Evolutionary conservation across 64 coral and sea anemone genomes (phyloP).

Genomic region (Stichodactyla mertensii): DNA sequence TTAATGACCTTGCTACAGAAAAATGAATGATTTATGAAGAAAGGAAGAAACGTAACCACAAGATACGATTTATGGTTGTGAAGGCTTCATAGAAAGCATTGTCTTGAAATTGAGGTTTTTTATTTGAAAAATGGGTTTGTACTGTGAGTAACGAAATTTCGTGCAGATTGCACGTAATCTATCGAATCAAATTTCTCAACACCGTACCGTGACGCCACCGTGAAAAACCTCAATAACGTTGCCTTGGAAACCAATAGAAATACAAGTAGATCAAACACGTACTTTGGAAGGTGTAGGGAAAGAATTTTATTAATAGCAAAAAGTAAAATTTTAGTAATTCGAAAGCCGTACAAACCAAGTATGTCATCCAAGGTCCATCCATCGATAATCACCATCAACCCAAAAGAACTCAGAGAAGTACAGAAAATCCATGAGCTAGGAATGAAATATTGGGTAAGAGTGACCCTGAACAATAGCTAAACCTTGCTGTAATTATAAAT

Average conservation of each 20-base stretch:
- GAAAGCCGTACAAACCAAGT: neutral
- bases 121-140: too few species aligned
- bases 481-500: too few species aligned
- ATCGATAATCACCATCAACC: conserved; percentile 25
- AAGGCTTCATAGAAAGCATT: neutral
- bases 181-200: too few species aligned
- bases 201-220: too few species aligned
- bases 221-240: neutral
- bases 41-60: neutral
- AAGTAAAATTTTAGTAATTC: neutral
- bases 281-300: too few species aligned
- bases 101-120: too few species aligned
- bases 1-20: neutral
- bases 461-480: too few species aligned
- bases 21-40: neutral
- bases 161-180: too few species aligned
- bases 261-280: too few species aligned
- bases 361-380: conserved; percentile 70
- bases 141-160: too few species aligned
- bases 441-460: conserved; percentile 80
- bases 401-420: conserved; percentile 78
- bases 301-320: neutral
- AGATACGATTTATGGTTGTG: neutral
- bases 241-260: neutral
- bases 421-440: conserved; percentile 89